Evolutionary conservation across 2,797 vertebrate species (phyloP).

Genomic region (Bovichtus variegatus): DNA sequence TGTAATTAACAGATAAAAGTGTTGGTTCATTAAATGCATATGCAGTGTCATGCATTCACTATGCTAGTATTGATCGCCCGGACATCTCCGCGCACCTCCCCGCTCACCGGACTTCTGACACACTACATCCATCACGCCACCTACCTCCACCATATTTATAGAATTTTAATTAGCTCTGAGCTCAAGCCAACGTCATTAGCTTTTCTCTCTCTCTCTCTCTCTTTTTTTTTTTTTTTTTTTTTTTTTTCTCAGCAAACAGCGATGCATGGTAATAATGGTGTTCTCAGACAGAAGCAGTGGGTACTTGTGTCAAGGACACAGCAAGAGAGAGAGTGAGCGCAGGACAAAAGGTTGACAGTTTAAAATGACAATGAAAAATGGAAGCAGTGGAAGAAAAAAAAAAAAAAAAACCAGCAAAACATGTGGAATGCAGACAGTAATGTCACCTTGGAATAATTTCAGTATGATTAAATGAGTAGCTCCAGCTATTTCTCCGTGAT

Average conservation of each 20-base stretch:
- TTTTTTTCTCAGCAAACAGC: constrained; percentile 80
- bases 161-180: constrained; percentile 91
- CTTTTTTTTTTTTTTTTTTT: no score
- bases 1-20: constrained; percentile 91
- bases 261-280: constrained; percentile 84
- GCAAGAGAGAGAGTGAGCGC: constrained; percentile 50
- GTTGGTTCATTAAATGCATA: constrained; percentile 88
- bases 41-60: constrained; percentile 84
- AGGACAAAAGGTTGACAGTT: constrained; percentile 79
- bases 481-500: constrained; percentile 61
- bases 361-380: constrained; percentile 85
- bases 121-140: constrained; percentile 85
- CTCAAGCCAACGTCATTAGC: constrained; percentile 88
- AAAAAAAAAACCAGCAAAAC: constrained; percentile 65
- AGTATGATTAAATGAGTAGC: constrained; percentile 75
- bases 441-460: constrained; percentile 86
- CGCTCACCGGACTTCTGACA: constrained; percentile 87
- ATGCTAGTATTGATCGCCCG: constrained; percentile 85
- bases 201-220: constrained; percentile 67
- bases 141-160: constrained; percentile 89
- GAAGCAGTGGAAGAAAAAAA: constrained; percentile 61
- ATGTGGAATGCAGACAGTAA: constrained; percentile 74
- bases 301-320: constrained; percentile 78
- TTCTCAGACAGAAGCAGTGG: constrained; percentile 69
- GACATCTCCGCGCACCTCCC: constrained; percentile 76